Evolutionary conservation across 1,140 invertebrate species (phyloP).

Genomic region (Leptoteleia sp.): DNA sequence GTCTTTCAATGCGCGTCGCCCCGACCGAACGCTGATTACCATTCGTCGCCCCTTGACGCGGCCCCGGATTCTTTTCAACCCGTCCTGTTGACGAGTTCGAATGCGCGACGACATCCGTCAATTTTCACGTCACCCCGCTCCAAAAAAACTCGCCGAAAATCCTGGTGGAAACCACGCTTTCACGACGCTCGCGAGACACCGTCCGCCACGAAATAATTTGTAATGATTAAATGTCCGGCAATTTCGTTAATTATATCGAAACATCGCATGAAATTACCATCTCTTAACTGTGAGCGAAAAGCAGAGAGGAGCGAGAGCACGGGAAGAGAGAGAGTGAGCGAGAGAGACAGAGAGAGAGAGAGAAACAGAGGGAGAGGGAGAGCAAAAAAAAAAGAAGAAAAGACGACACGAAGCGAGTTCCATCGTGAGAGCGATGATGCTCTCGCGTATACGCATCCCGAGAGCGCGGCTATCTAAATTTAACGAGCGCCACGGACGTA

Average conservation of each 20-base stretch:
- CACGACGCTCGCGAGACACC: not conserved
- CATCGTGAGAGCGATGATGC: constrained; percentile 59
- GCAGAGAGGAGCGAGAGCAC: too few relatives aligned
- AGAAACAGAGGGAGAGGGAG: constrained; percentile 39
- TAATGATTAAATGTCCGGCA: constrained; percentile 30
- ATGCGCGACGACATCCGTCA: constrained; percentile 56
- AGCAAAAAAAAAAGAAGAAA: constrained; percentile 22
- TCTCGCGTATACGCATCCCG: constrained; percentile 61
- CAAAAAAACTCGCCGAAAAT: constrained; percentile 43
- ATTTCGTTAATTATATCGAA: constrained; percentile 48
- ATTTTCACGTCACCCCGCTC: constrained; percentile 53
- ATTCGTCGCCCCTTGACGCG: constrained; percentile 71
- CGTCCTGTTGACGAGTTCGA: constrained; percentile 62
- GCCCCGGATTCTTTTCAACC: constrained; percentile 67
- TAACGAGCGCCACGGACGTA: constrained; percentile 72
- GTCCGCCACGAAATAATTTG: constrained; percentile 17
- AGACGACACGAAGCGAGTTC: constrained; percentile 25
- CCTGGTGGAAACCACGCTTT: not conserved
- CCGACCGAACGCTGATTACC: constrained; percentile 72
- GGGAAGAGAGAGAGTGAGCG: too few relatives aligned
- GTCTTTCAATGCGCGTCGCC: constrained; percentile 71
- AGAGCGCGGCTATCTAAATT: constrained; percentile 72
- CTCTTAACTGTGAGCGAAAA: constrained; percentile 14
- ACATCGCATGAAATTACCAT: constrained; percentile 26
- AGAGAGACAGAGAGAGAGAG: not conserved